phyloP scores from a whole-genome alignment of 30 jellyfish, hydroid and myxozoan genomes.

The Aurelia sp. region DNA sequence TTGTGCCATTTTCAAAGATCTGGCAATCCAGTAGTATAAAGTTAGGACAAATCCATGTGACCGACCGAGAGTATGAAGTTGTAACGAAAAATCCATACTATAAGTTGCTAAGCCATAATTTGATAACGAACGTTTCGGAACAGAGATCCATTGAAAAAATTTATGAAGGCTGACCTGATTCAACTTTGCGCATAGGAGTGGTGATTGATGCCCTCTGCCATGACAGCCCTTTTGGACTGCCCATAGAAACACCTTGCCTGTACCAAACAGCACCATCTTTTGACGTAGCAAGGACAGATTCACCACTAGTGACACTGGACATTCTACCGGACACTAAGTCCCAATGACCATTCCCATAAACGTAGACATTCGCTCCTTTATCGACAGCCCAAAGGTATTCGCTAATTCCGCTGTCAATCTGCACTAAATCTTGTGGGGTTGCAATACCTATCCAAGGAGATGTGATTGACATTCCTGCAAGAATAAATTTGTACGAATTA shows the following conservation, averaged over 20 bases:
- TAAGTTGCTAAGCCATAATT: too few species aligned
- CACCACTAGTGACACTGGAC: conserved; percentile 69
- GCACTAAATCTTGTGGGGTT: conserved; percentile 73
- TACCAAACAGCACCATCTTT: conserved; percentile 53
- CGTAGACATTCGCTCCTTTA: conserved; percentile 38
- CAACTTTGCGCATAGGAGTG: conserved; percentile 44
- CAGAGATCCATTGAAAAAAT: neutral
- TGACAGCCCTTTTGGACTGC: conserved; percentile 46
- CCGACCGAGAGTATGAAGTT: too few species aligned
- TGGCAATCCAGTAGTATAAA: too few species aligned
- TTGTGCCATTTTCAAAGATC: too few species aligned
- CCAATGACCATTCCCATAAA: conserved; percentile 61
- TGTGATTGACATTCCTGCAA: conserved; percentile 66
- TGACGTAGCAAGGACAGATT: conserved; percentile 56
- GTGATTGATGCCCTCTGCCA: conserved; percentile 36
- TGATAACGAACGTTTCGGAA: too few species aligned
- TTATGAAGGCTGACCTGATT: conserved; percentile 38
- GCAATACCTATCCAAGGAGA: conserved; percentile 92
- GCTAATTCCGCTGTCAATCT: conserved; percentile 81
- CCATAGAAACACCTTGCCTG: conserved; percentile 60
- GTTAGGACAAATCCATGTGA: too few species aligned
- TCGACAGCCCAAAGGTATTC: conserved; percentile 85
- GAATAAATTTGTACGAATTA: neutral
- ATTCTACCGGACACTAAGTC: conserved; percentile 62
- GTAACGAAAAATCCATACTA: too few species aligned